phyloP scores from a whole-genome alignment of 2,113 vertebrate genomes.

The Pheucticus melanocephalus region DNA sequence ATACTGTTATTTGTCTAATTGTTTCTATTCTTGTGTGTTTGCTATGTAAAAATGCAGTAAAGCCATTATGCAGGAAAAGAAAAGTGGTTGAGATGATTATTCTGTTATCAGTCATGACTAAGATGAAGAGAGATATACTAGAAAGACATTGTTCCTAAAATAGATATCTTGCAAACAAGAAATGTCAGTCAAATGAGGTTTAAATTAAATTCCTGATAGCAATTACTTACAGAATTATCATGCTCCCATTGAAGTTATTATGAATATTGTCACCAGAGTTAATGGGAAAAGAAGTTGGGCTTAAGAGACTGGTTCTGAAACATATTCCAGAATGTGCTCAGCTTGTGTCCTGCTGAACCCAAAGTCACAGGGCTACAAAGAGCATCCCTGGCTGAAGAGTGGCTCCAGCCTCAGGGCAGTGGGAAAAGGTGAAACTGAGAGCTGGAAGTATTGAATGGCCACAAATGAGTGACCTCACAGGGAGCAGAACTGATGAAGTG shows the following conservation, averaged over 20 bases:
- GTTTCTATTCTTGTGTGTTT: constrained; percentile 57
- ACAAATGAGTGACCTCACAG: constrained; percentile 41
- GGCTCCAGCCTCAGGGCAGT: neutral
- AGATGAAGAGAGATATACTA: constrained; percentile 61
- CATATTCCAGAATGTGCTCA: neutral
- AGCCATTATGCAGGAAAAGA: constrained; percentile 45
- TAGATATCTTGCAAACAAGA: constrained; percentile 64
- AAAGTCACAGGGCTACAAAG: neutral
- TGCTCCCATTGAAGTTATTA: constrained; percentile 24
- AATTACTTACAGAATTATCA: constrained; percentile 49
- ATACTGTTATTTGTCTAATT: constrained; percentile 55
- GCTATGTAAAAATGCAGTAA: constrained; percentile 43
- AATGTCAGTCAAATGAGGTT: constrained; percentile 53
- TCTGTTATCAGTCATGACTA: constrained; percentile 71
- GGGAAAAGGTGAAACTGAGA: neutral
- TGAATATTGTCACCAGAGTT: constrained; percentile 24
- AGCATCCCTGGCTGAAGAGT: neutral
- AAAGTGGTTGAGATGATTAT: constrained; percentile 57
- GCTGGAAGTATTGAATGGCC: constrained; percentile 41
- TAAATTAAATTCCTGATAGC: constrained; percentile 56
- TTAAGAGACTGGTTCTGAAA: neutral
- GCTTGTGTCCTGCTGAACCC: neutral
- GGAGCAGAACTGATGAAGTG: constrained; percentile 51
- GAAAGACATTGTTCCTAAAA: constrained; percentile 67
- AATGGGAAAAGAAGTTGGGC: constrained; percentile 15